These are phyloP conservation scores for Tuta absoluta DNA, from an alignment of 2,888 invertebrate genomes.

Conservation along the genomic window DNA sequence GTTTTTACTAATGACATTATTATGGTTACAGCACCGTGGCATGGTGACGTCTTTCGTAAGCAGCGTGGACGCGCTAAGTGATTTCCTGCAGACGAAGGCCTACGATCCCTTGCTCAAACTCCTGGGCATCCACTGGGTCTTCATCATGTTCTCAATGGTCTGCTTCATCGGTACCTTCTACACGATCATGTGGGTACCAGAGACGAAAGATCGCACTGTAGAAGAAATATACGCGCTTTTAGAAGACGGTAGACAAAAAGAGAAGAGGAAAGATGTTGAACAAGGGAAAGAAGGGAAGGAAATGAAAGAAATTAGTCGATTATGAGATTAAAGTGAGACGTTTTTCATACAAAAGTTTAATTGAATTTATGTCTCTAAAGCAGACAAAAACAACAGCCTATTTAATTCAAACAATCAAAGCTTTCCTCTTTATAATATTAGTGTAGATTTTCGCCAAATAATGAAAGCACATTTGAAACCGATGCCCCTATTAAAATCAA, in stretches of 20 bases:
- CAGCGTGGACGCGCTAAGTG: conserved; percentile 68
- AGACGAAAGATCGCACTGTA: conserved; percentile 68
- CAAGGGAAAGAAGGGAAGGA: conserved; percentile 9
- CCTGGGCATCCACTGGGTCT: conserved; percentile 75
- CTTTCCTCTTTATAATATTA: too few species aligned
- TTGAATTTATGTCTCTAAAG: too few species aligned
- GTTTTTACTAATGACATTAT: background rate
- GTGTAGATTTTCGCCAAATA: too few species aligned
- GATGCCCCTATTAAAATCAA: too few species aligned
- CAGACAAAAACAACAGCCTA: too few species aligned
- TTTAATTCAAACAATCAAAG: too few species aligned
- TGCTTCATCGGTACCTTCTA: conserved; percentile 72
- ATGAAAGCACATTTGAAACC: too few species aligned
- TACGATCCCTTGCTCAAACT: conserved; percentile 72
- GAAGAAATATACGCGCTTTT: conserved; percentile 71
- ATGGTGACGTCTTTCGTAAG: conserved; percentile 74
- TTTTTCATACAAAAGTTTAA: too few species aligned
- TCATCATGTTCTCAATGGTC: conserved; percentile 69
- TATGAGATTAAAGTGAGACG: conserved; percentile 54
- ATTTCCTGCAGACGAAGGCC: conserved; percentile 73
- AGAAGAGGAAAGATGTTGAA: conserved; percentile 55
- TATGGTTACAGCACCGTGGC: conserved; percentile 66
- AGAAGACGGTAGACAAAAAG: conserved; percentile 63
- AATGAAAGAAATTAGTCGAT: conserved; percentile 59
- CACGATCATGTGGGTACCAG: conserved; percentile 72